Base-by-base conservation (phyloP, 2,113 vertebrate species). In the Sceloporus undulatus region DNA sequence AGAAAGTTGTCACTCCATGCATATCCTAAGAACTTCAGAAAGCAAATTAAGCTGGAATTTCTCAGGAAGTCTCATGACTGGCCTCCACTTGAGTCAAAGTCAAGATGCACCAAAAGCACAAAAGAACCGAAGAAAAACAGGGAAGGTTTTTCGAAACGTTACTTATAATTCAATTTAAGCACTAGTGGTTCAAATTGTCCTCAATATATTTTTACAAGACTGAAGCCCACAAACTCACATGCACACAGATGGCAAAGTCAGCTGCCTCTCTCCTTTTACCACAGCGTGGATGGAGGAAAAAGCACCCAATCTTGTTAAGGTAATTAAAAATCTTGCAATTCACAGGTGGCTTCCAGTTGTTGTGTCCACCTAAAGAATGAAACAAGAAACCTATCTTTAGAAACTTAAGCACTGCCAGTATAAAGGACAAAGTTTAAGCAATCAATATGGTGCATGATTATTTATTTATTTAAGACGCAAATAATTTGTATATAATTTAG, bases 211-310 rank as follows among this genome's bases (percentile, higher is more conserved):
- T 68, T 85, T 21, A 29, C 62, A 25, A 77, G 34, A 82, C 70
- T 82, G n/a, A 85, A 62, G 11, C 5, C 65, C 14, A 21, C 75
- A 75, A 1, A 66, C 97, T 94, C 94, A 98, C 97, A 76, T 98
- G 97, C 92, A 98, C 89, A 93, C 97, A 98, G 90, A 98, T 95
- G 90, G 97, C 97, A 94, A 97, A 97, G 83, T 98, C 97, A 88
- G 97, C 96, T 87, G 97, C 97, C 90, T 97, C 97, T 95, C 96
- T 97, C 92, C 96, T 95, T 80, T 94, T 96, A 93, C 96, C 95
- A 5, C 97, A 98, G 38, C 83, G 96, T 80, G 97, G 97, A 90
- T 98, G 97, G 95, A 98, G 97, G 82, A 97, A 98, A 87, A 98
- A 98, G 85, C 97, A 98, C 62, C 97, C 97, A 85, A 97, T 97